Percentiles rank a stretch among this genome's conserved stretches.
phyloP scores from a whole-genome alignment of 2,113 vertebrate species.

The Bubalus kerabau region DNA sequence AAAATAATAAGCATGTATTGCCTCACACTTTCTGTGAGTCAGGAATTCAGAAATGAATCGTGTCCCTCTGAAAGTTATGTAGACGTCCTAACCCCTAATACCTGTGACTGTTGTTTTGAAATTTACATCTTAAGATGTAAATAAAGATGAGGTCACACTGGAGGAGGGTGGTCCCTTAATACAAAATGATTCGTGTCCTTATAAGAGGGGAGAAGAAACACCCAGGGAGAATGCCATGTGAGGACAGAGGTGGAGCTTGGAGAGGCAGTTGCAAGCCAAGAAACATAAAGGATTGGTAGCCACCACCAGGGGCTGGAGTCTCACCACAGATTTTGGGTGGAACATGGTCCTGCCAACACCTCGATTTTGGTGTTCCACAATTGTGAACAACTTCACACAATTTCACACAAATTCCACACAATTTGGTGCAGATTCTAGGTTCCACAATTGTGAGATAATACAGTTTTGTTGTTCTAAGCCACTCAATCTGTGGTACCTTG shows the following conservation, averaged over 20 bases:
- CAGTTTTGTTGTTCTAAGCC: not conserved
- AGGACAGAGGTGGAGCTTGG: not conserved
- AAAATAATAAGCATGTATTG: not conserved
- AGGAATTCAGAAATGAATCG: not conserved
- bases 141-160: not conserved
- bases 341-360: not conserved
- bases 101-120: not conserved
- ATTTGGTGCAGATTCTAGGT: not conserved
- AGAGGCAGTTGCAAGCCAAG: not conserved
- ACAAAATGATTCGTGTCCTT: not conserved
- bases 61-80: not conserved
- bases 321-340: not conserved
- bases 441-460: not conserved
- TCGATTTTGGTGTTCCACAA: not conserved
- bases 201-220: not conserved
- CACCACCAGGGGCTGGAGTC: not conserved
- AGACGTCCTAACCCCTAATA: not conserved
- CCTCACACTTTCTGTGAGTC: not conserved
- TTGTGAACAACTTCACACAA: not conserved
- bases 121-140: not conserved
- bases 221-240: not conserved
- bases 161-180: not conserved
- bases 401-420: not conserved
- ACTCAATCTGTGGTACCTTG: not conserved
- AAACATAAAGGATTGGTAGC: not conserved